Evolutionary conservation across 92 coral and sea anemone genomes (phyloP), one percentile per base, ranked within the genome.

Genomic region (Porites divaricata): DNA sequence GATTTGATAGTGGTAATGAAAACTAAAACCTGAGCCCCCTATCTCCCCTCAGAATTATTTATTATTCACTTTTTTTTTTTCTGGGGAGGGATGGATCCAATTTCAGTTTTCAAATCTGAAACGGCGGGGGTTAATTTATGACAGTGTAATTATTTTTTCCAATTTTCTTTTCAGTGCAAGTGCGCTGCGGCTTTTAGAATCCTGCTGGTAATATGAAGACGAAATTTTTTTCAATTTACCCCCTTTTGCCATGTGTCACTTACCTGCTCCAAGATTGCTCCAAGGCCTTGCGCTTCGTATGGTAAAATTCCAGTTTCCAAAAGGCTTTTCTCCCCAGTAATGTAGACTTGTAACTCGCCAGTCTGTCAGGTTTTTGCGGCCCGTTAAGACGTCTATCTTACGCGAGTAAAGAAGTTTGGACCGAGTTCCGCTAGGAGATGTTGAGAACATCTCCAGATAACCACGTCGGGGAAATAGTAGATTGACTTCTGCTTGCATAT

Each of bases 241-340:
- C 3, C 3, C 35, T 28, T 28, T 28, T 28, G 35, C 2, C 35
- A 28, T 1, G 35, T 28, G 35, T 28, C 35, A 28, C 4, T 49
- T 72, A 74, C 79, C 79, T n/a, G 53, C 3, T 56, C 65, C 4
- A 11, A 19, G 1, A 48, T 25, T 74, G 1, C 19, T 56, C 53
- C 50, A 1, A 12, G 50, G 41, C 48, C 26, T 67, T 25, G 75
- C 23, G 48, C 67, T 84, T n/a, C 77, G 7, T 35, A 85, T 68
- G n/a, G 51, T 22, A n/a, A 85, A 26, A 5, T 26, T 85, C 89
- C 89, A 85, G 52, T 77, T 26, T 23, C 89, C 89, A 9, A 35
- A 4, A 20, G 91, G 77, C 45, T 79, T 63, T 56, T 91, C 94
- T 52, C 94, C 94, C 94, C 94, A 91, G 77, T 76, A 87, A 67